Percentiles rank a stretch among this genome's conserved stretches.
These are phyloP conservation scores for Colaptes auratus DNA, from an alignment of 2,113 vertebrate genomes.

Conservation along the genomic window DNA sequence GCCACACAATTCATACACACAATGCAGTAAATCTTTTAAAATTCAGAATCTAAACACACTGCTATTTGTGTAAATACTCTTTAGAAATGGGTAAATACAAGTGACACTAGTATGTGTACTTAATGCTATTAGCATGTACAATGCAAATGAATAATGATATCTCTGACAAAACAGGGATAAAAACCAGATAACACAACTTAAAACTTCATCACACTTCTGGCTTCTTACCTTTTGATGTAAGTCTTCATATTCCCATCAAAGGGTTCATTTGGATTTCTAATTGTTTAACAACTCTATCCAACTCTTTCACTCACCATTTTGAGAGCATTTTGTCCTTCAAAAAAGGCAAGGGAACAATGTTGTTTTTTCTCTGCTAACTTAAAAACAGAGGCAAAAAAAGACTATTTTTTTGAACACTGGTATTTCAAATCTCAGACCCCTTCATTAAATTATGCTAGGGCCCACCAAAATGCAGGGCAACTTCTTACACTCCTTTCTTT, in stretches of 20 bases:
- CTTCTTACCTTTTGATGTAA: constrained; percentile 12
- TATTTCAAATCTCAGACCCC: neutral
- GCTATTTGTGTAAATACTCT: neutral
- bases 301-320: neutral
- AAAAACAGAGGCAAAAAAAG: neutral
- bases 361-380: neutral
- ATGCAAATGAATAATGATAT: neutral
- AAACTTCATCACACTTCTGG: neutral
- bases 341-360: neutral
- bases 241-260: constrained; percentile 28
- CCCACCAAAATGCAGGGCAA: neutral
- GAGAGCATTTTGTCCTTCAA: neutral
- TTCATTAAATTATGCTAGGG: neutral
- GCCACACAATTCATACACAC: neutral
- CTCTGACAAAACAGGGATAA: constrained; percentile 5
- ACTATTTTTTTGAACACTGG: neutral
- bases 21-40: neutral
- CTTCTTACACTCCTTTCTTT: neutral
- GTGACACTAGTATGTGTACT: neutral
- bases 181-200: neutral
- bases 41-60: neutral
- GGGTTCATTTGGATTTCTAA: constrained; percentile 33
- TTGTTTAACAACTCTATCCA: constrained; percentile 16
- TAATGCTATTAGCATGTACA: neutral
- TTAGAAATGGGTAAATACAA: neutral